Percentiles rank a stretch among this genome's conserved stretches.
Conservation (phyloP, 1,140 invertebrate species). For the Apis mellifera region Amel_HAv3.1 CM009935.2:5188001-5188500, state of each 20-base stretch:
- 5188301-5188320: not conserved
- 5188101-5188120: slow-evolving; percentile 5
- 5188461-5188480: not conserved
- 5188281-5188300: not conserved
- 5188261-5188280: slow-evolving; percentile 13
- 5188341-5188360: slow-evolving; percentile 11
- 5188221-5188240: slow-evolving; percentile 47
- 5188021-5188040: not conserved
- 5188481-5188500: not conserved
- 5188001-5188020: not conserved
- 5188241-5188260: slow-evolving; percentile 56
- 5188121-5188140: slow-evolving; percentile 13
- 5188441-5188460: not conserved
- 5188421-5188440: not conserved
- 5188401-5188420: slow-evolving; percentile 18
- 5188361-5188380: slow-evolving; percentile 9
- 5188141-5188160: slow-evolving; percentile 70
- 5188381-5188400: not conserved
- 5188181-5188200: slow-evolving; percentile 24
- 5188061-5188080: not conserved
- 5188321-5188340: slow-evolving; percentile 21
- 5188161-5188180: slow-evolving; percentile 72
- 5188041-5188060: not conserved
- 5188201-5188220: slow-evolving; percentile 49
- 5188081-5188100: not conserved